Conservation (phyloP, 2,797 vertebrate species). For the Propithecus deckenii region DNA sequence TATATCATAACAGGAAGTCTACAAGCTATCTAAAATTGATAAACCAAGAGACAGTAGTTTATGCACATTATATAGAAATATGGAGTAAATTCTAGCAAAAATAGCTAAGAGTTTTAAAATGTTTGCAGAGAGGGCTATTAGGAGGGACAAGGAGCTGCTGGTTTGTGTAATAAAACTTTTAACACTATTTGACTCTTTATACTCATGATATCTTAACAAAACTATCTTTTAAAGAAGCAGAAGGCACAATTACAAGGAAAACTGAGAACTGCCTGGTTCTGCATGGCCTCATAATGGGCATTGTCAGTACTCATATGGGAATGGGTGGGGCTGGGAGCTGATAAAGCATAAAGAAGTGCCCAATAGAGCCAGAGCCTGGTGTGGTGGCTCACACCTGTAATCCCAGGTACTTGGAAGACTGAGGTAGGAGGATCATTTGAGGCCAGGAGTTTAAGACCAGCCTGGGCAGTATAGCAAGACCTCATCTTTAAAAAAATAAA, state of each 20-base stretch:
- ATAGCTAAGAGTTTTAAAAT: neutral
- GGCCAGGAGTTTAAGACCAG: too few species aligned
- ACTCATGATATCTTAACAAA: neutral
- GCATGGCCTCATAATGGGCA: neutral
- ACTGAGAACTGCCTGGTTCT: neutral
- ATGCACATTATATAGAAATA: neutral
- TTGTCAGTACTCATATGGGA: neutral
- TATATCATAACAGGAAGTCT: neutral
- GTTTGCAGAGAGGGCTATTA: neutral
- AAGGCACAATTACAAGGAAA: neutral
- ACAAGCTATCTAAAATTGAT: neutral
- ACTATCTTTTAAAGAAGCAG: neutral
- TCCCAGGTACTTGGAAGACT: too few species aligned
- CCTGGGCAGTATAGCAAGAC: too few species aligned
- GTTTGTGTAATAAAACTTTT: neutral
- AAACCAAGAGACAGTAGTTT: neutral
- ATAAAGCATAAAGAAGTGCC: neutral
- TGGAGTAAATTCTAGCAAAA: neutral
- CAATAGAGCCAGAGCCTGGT: neutral
- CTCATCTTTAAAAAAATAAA: too few species aligned
- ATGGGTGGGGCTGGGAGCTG: neutral
- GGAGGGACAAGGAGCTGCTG: neutral
- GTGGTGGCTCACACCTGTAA: too few species aligned
- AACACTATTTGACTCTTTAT: neutral
- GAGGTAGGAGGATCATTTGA: too few species aligned